These are phyloP conservation scores for Drosophila putrida DNA, from an alignment of 2,888 invertebrate species.

Conservation along the genomic window DNA sequence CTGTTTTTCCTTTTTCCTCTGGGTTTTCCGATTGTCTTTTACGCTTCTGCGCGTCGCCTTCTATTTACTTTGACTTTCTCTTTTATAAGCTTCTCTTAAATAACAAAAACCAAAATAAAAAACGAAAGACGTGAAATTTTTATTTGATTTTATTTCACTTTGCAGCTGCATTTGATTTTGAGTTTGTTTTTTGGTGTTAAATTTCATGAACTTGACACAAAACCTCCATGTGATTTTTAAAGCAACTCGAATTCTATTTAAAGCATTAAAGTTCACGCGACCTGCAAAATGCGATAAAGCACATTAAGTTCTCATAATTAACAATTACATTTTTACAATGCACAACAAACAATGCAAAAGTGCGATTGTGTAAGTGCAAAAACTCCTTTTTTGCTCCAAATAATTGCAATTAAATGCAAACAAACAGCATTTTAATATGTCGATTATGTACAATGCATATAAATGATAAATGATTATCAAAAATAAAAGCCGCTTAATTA, in stretches of 20 bases:
- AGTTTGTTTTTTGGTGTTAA: constrained; percentile 31
- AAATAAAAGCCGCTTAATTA: constrained; percentile 41
- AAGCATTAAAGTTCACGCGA: constrained; percentile 6
- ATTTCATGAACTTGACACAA: constrained; percentile 69
- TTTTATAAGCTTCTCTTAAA: constrained; percentile 47
- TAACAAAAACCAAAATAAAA: too few species aligned
- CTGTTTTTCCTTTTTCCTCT: constrained; percentile 29
- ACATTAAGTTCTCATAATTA: constrained; percentile 35
- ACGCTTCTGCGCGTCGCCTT: constrained; percentile 67
- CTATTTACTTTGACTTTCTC: constrained; percentile 25
- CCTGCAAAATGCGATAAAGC: constrained; percentile 7
- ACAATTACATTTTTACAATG: constrained; percentile 28
- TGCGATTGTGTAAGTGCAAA: neutral
- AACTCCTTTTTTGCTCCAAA: constrained; percentile 10
- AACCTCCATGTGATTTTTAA: constrained; percentile 27
- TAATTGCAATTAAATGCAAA: constrained; percentile 56
- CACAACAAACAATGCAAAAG: constrained; percentile 1
- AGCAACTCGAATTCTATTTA: constrained; percentile 2
- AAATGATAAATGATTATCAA: constrained; percentile 34
- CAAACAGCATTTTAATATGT: constrained; percentile 11
- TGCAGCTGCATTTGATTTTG: constrained; percentile 32
- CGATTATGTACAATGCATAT: constrained; percentile 15
- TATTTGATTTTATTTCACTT: constrained; percentile 35
- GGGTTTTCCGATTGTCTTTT: constrained; percentile 43
- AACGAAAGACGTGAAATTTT: constrained; percentile 10